A percentile compares a stretch with the other conserved stretches of the same genome.
These are phyloP conservation scores for Rhinella marina DNA, from an alignment of 2,797 vertebrate species.

Conservation along the genomic window DNA sequence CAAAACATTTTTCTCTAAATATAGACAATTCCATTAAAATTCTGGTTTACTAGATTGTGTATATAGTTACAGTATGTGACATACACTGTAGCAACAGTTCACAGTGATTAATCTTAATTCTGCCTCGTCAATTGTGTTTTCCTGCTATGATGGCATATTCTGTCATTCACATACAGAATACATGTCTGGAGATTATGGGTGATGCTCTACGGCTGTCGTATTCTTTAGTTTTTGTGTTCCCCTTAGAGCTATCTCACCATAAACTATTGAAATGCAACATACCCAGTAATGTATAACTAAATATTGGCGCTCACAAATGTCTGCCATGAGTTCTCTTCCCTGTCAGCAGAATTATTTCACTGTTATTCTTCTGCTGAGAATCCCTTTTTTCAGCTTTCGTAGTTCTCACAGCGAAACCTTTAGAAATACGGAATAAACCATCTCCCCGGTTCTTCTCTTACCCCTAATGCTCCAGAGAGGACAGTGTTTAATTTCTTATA, in stretches of 20 bases:
- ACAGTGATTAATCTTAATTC: background rate
- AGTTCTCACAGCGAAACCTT: background rate
- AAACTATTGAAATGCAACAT: background rate
- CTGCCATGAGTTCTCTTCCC: background rate
- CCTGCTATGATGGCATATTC: background rate
- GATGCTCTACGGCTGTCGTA: background rate
- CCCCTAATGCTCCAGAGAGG: constrained; percentile 1
- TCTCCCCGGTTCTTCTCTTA: background rate
- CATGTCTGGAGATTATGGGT: background rate
- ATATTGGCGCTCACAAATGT: background rate
- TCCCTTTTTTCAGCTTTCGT: background rate
- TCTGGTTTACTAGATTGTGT: background rate
- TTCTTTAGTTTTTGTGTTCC: background rate
- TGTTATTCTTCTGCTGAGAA: background rate
- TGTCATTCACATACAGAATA: background rate
- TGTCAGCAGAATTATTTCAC: background rate
- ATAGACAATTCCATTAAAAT: no score
- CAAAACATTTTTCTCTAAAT: no score
- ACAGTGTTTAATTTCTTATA: constrained; percentile 48
- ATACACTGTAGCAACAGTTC: background rate
- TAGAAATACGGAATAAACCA: constrained; percentile 2
- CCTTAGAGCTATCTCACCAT: background rate
- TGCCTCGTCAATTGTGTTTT: background rate
- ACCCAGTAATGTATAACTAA: background rate
- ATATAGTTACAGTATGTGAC: no score